Evolutionary conservation across 2,113 vertebrate species (phyloP).

Genomic region (Aphelocoma coerulescens): DNA sequence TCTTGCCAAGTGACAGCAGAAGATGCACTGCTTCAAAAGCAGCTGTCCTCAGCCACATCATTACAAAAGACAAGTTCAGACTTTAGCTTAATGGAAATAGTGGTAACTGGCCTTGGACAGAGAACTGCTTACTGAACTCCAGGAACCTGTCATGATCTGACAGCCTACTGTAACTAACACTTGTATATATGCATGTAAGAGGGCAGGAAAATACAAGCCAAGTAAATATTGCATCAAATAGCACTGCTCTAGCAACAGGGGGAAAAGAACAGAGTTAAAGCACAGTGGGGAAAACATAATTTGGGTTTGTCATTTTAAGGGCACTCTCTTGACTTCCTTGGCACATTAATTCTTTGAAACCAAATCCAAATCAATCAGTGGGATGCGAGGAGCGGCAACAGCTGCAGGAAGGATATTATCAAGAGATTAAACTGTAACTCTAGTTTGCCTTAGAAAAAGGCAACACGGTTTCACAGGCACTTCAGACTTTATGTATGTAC

Average conservation of each 20-base stretch:
- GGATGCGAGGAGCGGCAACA: constrained; percentile 12
- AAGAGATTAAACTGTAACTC: constrained; percentile 7
- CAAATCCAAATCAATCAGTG: background rate
- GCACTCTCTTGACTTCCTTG: background rate
- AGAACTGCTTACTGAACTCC: background rate
- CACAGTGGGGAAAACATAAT: background rate
- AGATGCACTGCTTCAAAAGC: background rate
- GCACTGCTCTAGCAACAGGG: background rate
- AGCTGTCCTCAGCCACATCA: background rate
- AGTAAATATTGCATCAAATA: background rate
- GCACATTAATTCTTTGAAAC: background rate
- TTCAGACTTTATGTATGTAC: background rate
- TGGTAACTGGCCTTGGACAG: background rate
- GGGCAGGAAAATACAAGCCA: background rate
- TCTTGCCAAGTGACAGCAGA: background rate
- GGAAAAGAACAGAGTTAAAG: background rate
- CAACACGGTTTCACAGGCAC: background rate
- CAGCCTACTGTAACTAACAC: background rate
- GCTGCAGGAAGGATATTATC: constrained; percentile 27
- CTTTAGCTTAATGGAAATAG: background rate
- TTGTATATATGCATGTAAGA: background rate
- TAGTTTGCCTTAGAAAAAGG: background rate
- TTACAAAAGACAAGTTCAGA: background rate
- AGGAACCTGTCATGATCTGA: background rate
- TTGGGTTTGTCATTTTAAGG: background rate